Evolutionary conservation across 2,888 invertebrate species (phyloP).

Genomic region (Sycophila texana): DNA sequence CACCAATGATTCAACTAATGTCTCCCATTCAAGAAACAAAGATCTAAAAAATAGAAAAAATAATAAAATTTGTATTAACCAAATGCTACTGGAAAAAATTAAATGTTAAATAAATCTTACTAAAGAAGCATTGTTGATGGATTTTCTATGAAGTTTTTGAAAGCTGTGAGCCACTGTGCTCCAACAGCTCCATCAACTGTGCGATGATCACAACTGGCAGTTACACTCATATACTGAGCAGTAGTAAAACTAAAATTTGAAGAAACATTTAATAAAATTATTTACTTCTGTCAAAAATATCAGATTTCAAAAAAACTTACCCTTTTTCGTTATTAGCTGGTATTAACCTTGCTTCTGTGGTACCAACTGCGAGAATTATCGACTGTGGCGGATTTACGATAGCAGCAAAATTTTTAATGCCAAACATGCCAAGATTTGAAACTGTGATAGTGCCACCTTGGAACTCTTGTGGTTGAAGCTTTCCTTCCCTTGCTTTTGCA

Average conservation of each 20-base stretch:
- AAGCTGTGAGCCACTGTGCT: conserved; percentile 94
- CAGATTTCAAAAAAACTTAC: conserved; percentile 76
- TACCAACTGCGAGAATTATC: conserved; percentile 94
- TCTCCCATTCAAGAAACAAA: background rate
- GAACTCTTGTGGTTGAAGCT: conserved; percentile 94
- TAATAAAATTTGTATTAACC: background rate
- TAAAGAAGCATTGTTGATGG: conserved; percentile 96
- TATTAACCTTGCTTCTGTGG: conserved; percentile 85
- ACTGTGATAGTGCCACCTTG: conserved; percentile 97
- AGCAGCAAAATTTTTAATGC: conserved; percentile 91
- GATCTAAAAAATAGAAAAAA: conserved; percentile 30
- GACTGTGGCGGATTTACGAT: conserved; percentile 98
- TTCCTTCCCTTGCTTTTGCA: conserved; percentile 90
- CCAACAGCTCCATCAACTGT: conserved; percentile 99
- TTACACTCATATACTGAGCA: conserved; percentile 89
- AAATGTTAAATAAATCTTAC: conserved; percentile 55
- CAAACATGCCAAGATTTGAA: conserved; percentile 97
- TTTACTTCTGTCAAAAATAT: background rate
- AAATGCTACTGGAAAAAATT: background rate
- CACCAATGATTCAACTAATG: conserved; percentile 36
- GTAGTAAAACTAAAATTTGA: conserved; percentile 80
- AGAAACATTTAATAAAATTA: conserved; percentile 3
- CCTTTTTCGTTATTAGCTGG: conserved; percentile 86
- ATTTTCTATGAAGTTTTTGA: conserved; percentile 92
- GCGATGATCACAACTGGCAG: conserved; percentile 97